Conservation (phyloP, 2,888 invertebrate species). For the Leptarthrus brevirostris region DNA sequence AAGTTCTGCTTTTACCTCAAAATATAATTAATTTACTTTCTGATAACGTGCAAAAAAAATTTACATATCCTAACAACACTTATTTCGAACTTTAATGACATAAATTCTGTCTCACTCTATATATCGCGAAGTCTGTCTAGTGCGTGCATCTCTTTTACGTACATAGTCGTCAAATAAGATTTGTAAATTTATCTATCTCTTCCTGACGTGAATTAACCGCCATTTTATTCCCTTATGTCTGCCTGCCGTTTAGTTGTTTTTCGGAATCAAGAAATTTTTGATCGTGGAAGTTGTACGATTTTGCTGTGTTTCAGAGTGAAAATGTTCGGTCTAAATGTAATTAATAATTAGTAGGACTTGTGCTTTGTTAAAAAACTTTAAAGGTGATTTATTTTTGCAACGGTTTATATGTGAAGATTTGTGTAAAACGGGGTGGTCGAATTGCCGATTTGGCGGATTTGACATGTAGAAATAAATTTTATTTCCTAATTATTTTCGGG, state of each 20-base stretch:
- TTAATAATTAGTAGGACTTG: neutral
- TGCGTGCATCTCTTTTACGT: neutral
- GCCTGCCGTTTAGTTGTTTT: slow-evolving; percentile 38
- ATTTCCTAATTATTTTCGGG: neutral
- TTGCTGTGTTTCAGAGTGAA: neutral
- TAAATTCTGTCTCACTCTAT: neutral
- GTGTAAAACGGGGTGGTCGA: slow-evolving; percentile 13
- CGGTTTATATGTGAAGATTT: slow-evolving; percentile 22
- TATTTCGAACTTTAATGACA: slow-evolving; percentile 14
- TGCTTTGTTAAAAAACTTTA: neutral
- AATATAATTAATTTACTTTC: no score
- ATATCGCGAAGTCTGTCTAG: neutral
- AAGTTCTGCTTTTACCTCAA: no score
- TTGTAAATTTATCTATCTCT: neutral
- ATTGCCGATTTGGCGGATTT: slow-evolving; percentile 37
- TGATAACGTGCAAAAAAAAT: no score
- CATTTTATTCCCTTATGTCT: slow-evolving; percentile 43
- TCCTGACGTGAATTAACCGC: slow-evolving; percentile 16
- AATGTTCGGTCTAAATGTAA: neutral
- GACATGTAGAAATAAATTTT: slow-evolving; percentile 10
- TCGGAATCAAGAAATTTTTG: slow-evolving; percentile 29
- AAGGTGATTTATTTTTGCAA: no score
- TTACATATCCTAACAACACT: neutral
- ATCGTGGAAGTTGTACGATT: slow-evolving; percentile 10
- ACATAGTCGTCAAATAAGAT: neutral